Conservation (phyloP, 1,140 invertebrate species). For the Andrena cerasifolii region DNA sequence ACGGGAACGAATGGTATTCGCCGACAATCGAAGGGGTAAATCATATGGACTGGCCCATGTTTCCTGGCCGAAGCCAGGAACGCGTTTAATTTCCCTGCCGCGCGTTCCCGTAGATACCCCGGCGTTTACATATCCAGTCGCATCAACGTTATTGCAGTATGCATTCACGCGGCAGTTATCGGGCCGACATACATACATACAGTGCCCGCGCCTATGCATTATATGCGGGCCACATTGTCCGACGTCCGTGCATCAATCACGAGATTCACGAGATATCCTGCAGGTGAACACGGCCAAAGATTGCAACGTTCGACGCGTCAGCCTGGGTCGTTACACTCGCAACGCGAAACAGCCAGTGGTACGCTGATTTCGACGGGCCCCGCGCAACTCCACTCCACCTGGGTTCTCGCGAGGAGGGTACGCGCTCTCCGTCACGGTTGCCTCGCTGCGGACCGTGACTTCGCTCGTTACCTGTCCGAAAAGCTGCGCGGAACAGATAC, state of each 20-base stretch:
- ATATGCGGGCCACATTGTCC: slow-evolving; percentile 51
- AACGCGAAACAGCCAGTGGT: no score
- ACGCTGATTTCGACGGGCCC: no score
- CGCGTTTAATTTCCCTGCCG: slow-evolving; percentile 17
- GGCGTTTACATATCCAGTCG: slow-evolving; percentile 56
- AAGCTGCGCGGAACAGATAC: no score
- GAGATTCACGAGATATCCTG: slow-evolving; percentile 59
- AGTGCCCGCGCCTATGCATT: slow-evolving; percentile 43
- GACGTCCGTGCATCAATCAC: slow-evolving; percentile 58
- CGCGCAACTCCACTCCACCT: no score
- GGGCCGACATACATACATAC: slow-evolving; percentile 42
- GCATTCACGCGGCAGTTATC: slow-evolving; percentile 54
- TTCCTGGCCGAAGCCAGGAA: slow-evolving; percentile 32
- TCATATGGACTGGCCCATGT: background rate
- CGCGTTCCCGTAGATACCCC: background rate
- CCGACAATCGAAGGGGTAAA: background rate
- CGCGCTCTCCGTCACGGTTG: no score
- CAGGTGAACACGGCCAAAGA: slow-evolving; percentile 38
- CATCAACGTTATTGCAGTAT: slow-evolving; percentile 52
- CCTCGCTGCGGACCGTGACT: no score
- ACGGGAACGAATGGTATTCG: background rate
- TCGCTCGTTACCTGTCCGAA: no score
- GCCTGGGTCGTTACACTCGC: no score
- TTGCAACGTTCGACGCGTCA: background rate
- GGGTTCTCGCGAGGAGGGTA: no score